These are phyloP conservation scores for Pseudopodoces humilis DNA, from an alignment of 2,113 vertebrate species.

Conservation along the genomic window DNA sequence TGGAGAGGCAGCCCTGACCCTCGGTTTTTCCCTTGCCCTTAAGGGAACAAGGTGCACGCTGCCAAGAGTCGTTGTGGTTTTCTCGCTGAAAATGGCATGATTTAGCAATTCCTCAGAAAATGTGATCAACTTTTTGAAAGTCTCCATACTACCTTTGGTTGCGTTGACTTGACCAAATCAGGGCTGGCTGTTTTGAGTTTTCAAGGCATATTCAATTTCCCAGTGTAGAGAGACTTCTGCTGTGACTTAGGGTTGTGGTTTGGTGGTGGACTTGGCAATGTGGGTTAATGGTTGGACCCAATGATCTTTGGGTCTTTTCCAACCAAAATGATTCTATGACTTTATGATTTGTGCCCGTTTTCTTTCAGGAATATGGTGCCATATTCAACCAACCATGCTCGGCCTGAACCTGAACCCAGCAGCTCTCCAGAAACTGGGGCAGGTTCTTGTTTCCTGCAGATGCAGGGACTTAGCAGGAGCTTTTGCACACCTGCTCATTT, in stretches of 20 bases:
- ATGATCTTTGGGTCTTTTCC: not conserved
- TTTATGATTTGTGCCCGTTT: not conserved
- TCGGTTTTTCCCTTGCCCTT: not conserved
- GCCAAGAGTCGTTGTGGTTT: not conserved
- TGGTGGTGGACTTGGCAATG: not conserved
- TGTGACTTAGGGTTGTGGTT: not conserved
- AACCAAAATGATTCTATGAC: not conserved
- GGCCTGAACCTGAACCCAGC: not conserved
- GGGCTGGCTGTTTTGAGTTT: not conserved
- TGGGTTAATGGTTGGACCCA: not conserved
- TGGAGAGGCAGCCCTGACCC: not conserved
- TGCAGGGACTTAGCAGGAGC: not conserved
- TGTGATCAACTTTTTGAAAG: not conserved
- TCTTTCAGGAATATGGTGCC: not conserved
- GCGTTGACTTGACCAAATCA: not conserved
- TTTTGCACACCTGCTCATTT: not conserved
- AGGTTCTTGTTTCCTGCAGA: not conserved
- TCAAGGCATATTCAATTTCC: not conserved
- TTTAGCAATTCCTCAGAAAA: not conserved
- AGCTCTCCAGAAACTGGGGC: not conserved
- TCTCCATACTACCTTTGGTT: not conserved
- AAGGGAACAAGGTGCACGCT: too few relatives aligned
- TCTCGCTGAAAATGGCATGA: not conserved
- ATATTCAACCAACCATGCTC: not conserved
- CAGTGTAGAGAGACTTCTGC: not conserved